A percentile compares a stretch with the other conserved stretches of the same genome.
Conservation (phyloP, 92 coral and sea anemone genomes). For the Paragorgia papillata region DNA sequence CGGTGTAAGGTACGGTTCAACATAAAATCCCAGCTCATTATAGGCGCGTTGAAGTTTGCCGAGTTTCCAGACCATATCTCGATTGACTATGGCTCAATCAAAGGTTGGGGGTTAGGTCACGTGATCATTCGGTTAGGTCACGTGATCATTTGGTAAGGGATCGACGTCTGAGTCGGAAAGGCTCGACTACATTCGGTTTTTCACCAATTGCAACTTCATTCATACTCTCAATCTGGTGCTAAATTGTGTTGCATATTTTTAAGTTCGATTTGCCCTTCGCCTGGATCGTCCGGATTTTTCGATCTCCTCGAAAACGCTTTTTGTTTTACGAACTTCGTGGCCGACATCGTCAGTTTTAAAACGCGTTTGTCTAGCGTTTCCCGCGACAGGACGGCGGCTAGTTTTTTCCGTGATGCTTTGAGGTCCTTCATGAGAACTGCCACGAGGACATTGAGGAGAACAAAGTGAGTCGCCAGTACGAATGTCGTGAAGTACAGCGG, state of each 20-base stretch:
- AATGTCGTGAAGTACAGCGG: constrained; percentile 94
- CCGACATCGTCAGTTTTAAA: constrained; percentile 70
- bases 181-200: no score
- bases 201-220: no score
- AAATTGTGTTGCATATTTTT: neutral
- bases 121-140: no score
- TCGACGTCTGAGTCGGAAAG: no score
- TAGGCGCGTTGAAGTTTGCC: no score
- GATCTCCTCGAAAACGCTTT: constrained; percentile 46
- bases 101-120: no score
- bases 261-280: constrained; percentile 19
- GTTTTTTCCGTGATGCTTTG: constrained; percentile 92
- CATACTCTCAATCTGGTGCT: neutral
- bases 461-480: constrained; percentile 97
- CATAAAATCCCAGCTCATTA: no score
- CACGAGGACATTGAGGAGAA: constrained; percentile 91
- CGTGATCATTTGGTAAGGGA: no score
- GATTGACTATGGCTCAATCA: no score
- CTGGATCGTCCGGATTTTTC: neutral
- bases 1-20: no score
- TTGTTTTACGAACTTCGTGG: constrained; percentile 75
- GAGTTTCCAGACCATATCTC: no score
- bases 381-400: constrained; percentile 87
- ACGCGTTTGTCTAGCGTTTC: constrained; percentile 86
- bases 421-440: constrained; percentile 98